Conservation (phyloP, 2,113 vertebrate species). For the Mustelus asterias region DNA sequence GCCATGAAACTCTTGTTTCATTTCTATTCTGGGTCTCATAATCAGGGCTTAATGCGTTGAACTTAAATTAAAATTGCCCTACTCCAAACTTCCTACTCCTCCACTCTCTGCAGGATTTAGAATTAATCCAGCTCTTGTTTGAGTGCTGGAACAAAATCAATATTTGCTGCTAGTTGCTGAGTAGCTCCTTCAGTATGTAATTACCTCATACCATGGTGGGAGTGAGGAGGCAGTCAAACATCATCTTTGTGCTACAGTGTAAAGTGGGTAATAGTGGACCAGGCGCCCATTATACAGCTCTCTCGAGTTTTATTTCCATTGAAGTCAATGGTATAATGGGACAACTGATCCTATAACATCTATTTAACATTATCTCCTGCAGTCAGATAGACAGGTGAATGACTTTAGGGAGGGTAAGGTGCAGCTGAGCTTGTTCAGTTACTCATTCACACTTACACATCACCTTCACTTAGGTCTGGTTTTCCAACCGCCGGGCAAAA, state of each 20-base stretch:
- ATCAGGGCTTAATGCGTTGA: not conserved
- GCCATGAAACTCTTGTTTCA: not conserved
- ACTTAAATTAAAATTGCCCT: not conserved
- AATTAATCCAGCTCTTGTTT: not conserved
- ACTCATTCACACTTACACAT: not conserved
- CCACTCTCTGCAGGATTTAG: not conserved
- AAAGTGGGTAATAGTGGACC: not conserved
- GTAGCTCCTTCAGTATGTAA: not conserved
- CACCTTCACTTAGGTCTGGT: constrained; percentile 15
- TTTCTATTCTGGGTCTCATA: not conserved
- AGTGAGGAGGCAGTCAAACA: too few species aligned
- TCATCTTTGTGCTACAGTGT: not conserved
- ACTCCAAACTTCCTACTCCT: not conserved
- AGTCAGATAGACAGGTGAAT: not conserved
- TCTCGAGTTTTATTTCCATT: not conserved
- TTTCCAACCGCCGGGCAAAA: constrained; percentile 23
- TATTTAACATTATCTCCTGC: not conserved
- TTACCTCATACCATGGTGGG: not conserved
- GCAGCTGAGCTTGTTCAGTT: not conserved
- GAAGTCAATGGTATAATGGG: not conserved
- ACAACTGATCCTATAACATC: too few species aligned
- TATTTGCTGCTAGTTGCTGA: not conserved
- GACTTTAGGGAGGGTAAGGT: not conserved
- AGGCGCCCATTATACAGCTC: not conserved
- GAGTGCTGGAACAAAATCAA: not conserved